Evolutionary conservation across 2,888 invertebrate genomes (phyloP).

Genomic region (Lathronympha strigana): DNA sequence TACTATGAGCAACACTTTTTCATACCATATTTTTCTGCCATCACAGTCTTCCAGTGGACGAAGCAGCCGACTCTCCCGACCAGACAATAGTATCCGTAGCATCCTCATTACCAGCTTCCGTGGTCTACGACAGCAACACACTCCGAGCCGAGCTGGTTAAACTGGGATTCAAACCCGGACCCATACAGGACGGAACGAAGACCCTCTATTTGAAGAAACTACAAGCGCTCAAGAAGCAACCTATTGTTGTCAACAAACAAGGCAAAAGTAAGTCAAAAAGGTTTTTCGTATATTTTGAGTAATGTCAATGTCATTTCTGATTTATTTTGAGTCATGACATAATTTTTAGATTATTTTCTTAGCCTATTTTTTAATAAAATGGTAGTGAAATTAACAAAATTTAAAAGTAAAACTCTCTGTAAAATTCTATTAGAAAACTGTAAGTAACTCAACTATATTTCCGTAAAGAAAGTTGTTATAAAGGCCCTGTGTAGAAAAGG

Average conservation of each 20-base stretch:
- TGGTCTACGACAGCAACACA: constrained; percentile 87
- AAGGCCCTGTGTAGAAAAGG: too few relatives aligned
- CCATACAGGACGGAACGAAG: constrained; percentile 91
- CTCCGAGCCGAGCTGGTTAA: constrained; percentile 86
- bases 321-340: constrained; percentile 31
- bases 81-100: constrained; percentile 73
- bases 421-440: constrained; percentile 52
- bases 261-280: constrained; percentile 60
- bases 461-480: not conserved
- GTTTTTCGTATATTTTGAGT: constrained; percentile 16
- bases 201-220: constrained; percentile 90
- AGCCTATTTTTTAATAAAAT: constrained; percentile 44
- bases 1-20: not conserved
- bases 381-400: constrained; percentile 56
- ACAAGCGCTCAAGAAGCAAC: constrained; percentile 81
- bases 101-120: constrained; percentile 84
- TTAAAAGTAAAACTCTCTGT: constrained; percentile 54
- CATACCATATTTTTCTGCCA: constrained; percentile 5
- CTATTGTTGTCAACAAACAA: constrained; percentile 53
- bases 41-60: constrained; percentile 70
- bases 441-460: constrained; percentile 23
- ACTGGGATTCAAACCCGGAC: constrained; percentile 90
- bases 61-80: constrained; percentile 61
- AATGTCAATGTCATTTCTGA: constrained; percentile 35
- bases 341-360: constrained; percentile 33